A percentile compares a stretch with the other conserved stretches of the same genome.
Evolutionary conservation across 1,140 invertebrate genomes (phyloP).

Genomic region (Paraescarpia echinospica): DNA sequence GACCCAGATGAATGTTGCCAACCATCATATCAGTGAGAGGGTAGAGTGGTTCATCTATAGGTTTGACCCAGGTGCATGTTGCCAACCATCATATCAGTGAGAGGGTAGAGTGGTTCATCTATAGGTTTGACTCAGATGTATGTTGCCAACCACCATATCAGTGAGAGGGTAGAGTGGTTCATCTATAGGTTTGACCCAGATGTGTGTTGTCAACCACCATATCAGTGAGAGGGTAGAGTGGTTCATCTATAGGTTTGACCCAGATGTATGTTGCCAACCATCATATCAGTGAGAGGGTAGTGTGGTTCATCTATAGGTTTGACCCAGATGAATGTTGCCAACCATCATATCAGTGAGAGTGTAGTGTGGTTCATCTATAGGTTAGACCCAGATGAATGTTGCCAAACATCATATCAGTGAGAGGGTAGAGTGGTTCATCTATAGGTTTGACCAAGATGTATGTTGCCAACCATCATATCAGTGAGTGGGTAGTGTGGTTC

Average conservation of each 20-base stretch:
- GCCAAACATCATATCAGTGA: not conserved
- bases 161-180: not conserved
- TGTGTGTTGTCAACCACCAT: not conserved
- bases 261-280: not conserved
- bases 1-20: not conserved
- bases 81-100: not conserved
- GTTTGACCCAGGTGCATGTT: not conserved
- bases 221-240: not conserved
- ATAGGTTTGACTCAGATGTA: not conserved
- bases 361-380: not conserved
- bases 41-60: not conserved
- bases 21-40: not conserved
- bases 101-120: not conserved
- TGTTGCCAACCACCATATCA: not conserved
- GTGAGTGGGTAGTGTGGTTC: too few species aligned
- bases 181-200: not conserved
- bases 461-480: not conserved
- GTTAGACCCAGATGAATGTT: not conserved
- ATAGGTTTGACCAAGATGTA: not conserved
- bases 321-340: not conserved
- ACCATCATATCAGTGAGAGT: not conserved
- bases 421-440: not conserved
- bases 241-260: not conserved
- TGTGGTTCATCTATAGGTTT: not conserved
- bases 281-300: not conserved